Evolutionary conservation across 2,797 vertebrate species (phyloP).

Genomic region (Xiphorhynchus erythropygius): DNA sequence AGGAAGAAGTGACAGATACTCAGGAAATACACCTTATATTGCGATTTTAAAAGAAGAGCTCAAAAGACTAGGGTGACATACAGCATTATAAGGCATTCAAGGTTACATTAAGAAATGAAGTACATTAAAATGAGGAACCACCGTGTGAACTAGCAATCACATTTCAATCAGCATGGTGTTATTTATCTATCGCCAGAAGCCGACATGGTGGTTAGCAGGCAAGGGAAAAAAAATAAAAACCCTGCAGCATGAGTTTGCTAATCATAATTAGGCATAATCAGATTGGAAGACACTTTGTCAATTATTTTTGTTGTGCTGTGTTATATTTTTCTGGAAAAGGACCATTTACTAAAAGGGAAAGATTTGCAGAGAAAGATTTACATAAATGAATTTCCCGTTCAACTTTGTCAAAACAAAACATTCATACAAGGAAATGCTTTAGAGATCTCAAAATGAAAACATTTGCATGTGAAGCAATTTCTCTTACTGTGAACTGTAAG

Average conservation of each 20-base stretch:
- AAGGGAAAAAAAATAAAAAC: constrained; percentile 1
- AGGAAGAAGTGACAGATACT: background rate
- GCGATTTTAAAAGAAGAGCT: constrained; percentile 5
- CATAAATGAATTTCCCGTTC: background rate
- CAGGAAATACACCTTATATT: background rate
- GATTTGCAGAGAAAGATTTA: background rate
- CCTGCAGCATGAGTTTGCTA: background rate
- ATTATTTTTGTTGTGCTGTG: background rate
- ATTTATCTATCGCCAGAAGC: constrained; percentile 27
- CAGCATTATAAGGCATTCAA: background rate
- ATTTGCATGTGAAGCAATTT: background rate
- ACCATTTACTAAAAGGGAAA: background rate
- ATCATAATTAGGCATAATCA: constrained; percentile 18
- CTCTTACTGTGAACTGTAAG: background rate
- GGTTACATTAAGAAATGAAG: background rate
- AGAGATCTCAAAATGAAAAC: background rate
- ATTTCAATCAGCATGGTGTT: background rate
- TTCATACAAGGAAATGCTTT: background rate
- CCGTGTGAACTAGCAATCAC: background rate
- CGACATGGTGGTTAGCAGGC: background rate
- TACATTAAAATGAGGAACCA: background rate
- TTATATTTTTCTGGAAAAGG: background rate
- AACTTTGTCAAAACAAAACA: background rate
- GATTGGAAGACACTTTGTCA: background rate
- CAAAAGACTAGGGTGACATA: background rate